Percentiles rank a stretch among this genome's conserved stretches.
Evolutionary conservation across 2,888 invertebrate genomes (phyloP).

Genomic region (Lasioglossum pauxillum): DNA sequence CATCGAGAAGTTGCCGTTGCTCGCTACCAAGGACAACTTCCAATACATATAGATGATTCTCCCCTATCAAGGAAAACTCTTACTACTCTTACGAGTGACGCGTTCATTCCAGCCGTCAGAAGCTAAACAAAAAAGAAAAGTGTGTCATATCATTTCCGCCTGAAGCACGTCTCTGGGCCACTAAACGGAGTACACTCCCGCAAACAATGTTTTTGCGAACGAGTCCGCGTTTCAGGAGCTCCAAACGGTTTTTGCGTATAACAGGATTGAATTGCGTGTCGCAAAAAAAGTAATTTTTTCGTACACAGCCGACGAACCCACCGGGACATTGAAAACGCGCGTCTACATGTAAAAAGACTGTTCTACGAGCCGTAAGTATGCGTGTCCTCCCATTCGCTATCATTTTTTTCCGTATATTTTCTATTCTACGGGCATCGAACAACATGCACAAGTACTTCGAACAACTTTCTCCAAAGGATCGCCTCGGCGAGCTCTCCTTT

Average conservation of each 20-base stretch:
- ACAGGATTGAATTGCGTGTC: conserved; percentile 57
- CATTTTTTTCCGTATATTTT: conserved; percentile 37
- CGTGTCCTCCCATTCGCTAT: conserved; percentile 60
- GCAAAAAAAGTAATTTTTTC: conserved; percentile 48
- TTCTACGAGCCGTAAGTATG: conserved; percentile 67
- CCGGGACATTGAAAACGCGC: conserved; percentile 52
- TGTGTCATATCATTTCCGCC: conserved; percentile 72
- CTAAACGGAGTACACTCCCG: conserved; percentile 68
- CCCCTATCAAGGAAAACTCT: conserved; percentile 38
- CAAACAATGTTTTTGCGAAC: conserved; percentile 40
- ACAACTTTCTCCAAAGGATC: not conserved
- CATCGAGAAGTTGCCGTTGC: conserved; percentile 88
- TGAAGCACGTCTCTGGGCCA: conserved; percentile 58
- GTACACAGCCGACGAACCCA: conserved; percentile 50
- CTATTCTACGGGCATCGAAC: conserved; percentile 45
- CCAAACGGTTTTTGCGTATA: conserved; percentile 51
- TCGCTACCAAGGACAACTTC: conserved; percentile 88
- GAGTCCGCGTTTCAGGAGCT: conserved; percentile 40
- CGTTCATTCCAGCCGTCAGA: conserved; percentile 65
- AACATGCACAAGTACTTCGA: conserved; percentile 65
- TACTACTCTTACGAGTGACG: conserved; percentile 35
- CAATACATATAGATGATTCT: conserved; percentile 88
- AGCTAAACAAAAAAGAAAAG: conserved; percentile 46
- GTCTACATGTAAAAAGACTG: conserved; percentile 66
- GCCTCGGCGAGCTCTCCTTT: not conserved